phyloP scores from a whole-genome alignment of 2,797 vertebrate genomes.

The Protonibea diacanthus region DNA sequence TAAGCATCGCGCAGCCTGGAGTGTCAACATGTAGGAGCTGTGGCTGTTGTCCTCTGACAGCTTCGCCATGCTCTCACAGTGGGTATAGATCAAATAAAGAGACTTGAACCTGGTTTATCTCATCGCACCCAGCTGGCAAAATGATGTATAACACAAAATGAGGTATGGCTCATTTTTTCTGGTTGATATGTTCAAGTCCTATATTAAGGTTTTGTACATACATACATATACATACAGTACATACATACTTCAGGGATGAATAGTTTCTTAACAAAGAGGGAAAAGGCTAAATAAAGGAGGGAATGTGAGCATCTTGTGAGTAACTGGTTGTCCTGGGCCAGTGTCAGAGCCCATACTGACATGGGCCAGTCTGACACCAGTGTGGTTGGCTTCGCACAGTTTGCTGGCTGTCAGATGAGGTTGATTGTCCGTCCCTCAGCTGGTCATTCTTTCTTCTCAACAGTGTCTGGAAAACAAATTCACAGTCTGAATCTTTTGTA shows the following conservation, averaged over 20 bases:
- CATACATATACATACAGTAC: slow-evolving; percentile 71
- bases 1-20: slow-evolving; percentile 64
- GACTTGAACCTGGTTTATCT: slow-evolving; percentile 71
- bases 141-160: slow-evolving; percentile 76
- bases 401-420: slow-evolving; percentile 88
- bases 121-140: slow-evolving; percentile 62
- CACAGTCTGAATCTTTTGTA: not conserved
- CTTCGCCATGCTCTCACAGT: slow-evolving; percentile 69
- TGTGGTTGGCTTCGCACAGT: slow-evolving; percentile 85
- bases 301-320: slow-evolving; percentile 73
- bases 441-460: slow-evolving; percentile 79
- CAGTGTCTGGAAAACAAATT: slow-evolving; percentile 66
- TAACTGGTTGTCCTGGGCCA: slow-evolving; percentile 75
- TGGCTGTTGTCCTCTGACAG: slow-evolving; percentile 60
- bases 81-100: slow-evolving; percentile 66
- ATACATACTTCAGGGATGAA: slow-evolving; percentile 69
- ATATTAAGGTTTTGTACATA: slow-evolving; percentile 74
- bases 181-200: slow-evolving; percentile 84
- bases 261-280: slow-evolving; percentile 66
- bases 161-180: slow-evolving; percentile 84
- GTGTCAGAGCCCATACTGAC: slow-evolving; percentile 81
- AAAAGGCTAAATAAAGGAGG: slow-evolving; percentile 72
- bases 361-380: slow-evolving; percentile 74
- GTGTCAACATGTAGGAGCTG: slow-evolving; percentile 58
- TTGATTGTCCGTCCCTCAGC: slow-evolving; percentile 83